phyloP scores from a whole-genome alignment of 1,140 invertebrate species.

The Adoxophyes honmai region DNA sequence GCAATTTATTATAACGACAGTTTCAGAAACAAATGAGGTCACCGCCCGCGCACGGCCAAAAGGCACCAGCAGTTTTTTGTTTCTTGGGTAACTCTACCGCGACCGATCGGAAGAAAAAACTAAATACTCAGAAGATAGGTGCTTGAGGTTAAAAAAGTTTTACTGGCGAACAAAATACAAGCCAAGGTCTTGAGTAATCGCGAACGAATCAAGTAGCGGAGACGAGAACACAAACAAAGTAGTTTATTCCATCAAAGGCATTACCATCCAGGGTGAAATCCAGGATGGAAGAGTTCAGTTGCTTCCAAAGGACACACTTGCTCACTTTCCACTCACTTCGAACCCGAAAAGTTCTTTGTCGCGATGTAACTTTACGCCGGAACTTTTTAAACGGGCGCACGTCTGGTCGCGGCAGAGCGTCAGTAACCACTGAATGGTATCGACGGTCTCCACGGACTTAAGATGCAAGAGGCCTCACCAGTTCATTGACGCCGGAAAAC shows the following conservation, averaged over 20 bases:
- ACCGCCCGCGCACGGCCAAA: neutral
- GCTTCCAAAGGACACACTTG: neutral
- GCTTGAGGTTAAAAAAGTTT: neutral
- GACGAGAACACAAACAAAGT: neutral
- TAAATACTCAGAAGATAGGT: neutral
- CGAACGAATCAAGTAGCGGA: slow-evolving; percentile 11
- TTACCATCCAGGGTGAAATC: slow-evolving; percentile 11
- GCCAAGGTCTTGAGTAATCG: neutral
- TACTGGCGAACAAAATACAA: neutral
- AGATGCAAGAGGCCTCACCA: no score
- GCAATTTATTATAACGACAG: neutral
- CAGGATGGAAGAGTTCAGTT: neutral
- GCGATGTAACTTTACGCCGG: no score
- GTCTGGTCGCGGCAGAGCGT: no score
- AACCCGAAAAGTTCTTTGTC: no score
- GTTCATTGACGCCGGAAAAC: no score
- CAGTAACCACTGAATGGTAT: no score
- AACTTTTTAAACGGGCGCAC: no score
- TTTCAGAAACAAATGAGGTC: slow-evolving; percentile 9
- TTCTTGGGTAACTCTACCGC: neutral
- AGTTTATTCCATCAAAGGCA: neutral
- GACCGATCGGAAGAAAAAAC: neutral
- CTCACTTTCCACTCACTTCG: no score
- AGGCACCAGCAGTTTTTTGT: neutral
- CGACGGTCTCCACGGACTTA: no score